Evolutionary conservation across 2,888 invertebrate species (phyloP).

Genomic region (Leptodirus hochenwartii): DNA sequence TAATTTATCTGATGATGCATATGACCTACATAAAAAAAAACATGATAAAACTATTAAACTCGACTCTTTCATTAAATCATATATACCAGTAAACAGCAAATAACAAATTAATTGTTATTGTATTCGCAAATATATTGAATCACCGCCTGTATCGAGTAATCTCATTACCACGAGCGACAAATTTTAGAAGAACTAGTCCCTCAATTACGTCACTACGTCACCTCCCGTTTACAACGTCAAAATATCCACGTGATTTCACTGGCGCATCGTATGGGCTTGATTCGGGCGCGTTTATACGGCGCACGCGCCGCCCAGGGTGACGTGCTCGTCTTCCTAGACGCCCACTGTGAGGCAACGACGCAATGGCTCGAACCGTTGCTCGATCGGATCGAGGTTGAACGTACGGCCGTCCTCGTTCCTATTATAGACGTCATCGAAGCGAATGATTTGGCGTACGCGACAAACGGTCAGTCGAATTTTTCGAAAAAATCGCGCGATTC

Average conservation of each 20-base stretch:
- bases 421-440: conserved; percentile 90
- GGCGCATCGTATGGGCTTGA: conserved; percentile 62
- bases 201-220: conserved; percentile 65
- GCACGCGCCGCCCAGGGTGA: conserved; percentile 68
- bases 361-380: conserved; percentile 83
- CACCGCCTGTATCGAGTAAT: no score
- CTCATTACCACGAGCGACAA: no score
- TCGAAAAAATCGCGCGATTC: no score
- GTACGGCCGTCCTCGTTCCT: conserved; percentile 71
- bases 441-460: conserved; percentile 54
- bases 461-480: conserved; percentile 26
- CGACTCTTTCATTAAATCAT: no score
- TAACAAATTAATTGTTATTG: no score
- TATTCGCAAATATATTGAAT: no score
- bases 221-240: conserved; percentile 46
- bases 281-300: conserved; percentile 76
- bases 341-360: conserved; percentile 71
- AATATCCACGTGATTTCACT: conserved; percentile 57
- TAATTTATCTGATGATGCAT: no score
- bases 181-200: no score
- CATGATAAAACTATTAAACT: no score
- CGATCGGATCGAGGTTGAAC: conserved; percentile 63
- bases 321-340: conserved; percentile 73
- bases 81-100: no score
- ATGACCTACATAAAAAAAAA: no score